Evolutionary conservation across 2,888 invertebrate species (phyloP), one percentile per base, ranked within the genome.

Genomic region (Agrotis exclamationis): DNA sequence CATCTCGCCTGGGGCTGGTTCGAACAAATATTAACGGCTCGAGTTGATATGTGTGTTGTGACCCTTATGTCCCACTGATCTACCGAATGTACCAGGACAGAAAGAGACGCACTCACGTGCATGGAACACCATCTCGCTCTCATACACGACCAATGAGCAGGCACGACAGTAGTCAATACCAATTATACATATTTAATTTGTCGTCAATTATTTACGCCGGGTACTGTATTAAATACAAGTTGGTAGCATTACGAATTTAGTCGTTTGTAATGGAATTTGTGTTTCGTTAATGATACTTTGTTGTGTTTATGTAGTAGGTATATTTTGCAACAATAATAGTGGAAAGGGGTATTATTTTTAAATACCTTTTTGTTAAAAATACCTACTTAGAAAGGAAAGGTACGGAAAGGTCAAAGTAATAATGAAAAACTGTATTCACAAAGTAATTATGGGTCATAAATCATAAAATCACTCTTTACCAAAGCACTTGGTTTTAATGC

Each of bases 21-120:
- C n/a, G n/a, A n/a, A n/a, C n/a, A n/a, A n/a, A n/a, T n/a, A n/a
- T n/a, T n/a, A n/a, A n/a, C n/a, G n/a, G n/a, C n/a, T n/a, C 39
- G 39, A 39, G 39, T 39, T 39, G 39, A 39, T 39, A 39, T 39
- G 11, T 39, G 39, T 39, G 39, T 2, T 39, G 39, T 39, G 39
- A 39, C 9, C 39, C 39, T 39, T 77, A 75, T 78, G 72, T 80
- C 77, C 63, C 79, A 73, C 68, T 79, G 68, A 73, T 62, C 65
- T 71, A 68, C 73, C 67, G 62, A 83, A 80, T 80, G 69, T 75
- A 57, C 70, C 39, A 44, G 54, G 76, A 74, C 70, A 56, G 80
- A 86, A 74, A 79, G 84, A 74, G 86, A 86, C 66, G 63, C 58
- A 72, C 72, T 67, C 73, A 79, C 76, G 76, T 79, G 77, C 70